These are phyloP conservation scores for Standfussiana lucernea DNA, from an alignment of 2,888 invertebrate species.

Conservation along the genomic window DNA sequence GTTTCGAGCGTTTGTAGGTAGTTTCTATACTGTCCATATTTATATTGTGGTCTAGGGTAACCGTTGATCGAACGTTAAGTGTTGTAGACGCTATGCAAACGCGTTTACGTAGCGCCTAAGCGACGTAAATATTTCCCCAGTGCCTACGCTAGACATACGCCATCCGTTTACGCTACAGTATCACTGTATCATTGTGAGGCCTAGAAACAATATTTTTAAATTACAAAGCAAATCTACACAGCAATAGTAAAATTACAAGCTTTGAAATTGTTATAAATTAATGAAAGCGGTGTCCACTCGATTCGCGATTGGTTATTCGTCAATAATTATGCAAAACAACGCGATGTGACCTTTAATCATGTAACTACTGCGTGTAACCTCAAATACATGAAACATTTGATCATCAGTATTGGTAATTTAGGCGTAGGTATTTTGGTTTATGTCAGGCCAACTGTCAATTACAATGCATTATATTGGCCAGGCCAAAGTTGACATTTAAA, in stretches of 20 bases:
- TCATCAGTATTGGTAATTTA: neutral
- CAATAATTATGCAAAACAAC: conserved; percentile 50
- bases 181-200: too few species aligned
- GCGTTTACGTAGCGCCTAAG: neutral
- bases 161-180: neutral
- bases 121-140: neutral
- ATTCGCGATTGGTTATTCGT: conserved; percentile 13
- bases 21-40: too few species aligned
- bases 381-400: conserved; percentile 16
- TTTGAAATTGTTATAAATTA: conserved; percentile 17
- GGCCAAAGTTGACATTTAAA: neutral
- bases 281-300: conserved; percentile 1
- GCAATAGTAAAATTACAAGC: neutral
- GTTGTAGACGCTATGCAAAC: neutral
- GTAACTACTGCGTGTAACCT: conserved; percentile 19
- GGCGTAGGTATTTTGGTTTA: neutral
- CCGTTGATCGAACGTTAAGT: neutral
- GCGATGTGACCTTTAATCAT: conserved; percentile 20
- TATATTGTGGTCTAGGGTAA: neutral
- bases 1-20: too few species aligned
- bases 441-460: neutral
- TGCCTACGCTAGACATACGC: neutral
- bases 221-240: neutral
- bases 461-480: neutral
- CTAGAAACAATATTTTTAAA: too few species aligned